phyloP scores from a whole-genome alignment of 2,888 invertebrate genomes.

The Drosophila bunnanda region DNA sequence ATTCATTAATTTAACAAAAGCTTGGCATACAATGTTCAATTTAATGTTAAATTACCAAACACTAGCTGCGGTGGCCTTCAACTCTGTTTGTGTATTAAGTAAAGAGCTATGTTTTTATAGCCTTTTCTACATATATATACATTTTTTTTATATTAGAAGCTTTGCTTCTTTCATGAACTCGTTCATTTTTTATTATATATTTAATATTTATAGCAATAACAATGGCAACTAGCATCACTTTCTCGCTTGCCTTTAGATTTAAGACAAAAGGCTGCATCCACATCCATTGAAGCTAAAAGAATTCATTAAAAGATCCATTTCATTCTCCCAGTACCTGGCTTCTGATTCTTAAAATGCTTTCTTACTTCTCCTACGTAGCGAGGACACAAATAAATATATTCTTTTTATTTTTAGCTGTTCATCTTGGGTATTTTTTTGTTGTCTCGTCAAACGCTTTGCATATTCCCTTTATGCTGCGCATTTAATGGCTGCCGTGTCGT shows the following conservation, averaged over 20 bases:
- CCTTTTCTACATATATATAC: too few relatives aligned
- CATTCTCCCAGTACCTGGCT: background rate
- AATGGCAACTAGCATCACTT: background rate
- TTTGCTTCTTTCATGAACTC: too few relatives aligned
- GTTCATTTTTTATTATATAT: too few relatives aligned
- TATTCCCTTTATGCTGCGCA: conserved; percentile 71
- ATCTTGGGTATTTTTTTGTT: conserved; percentile 23
- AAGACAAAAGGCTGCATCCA: too few relatives aligned
- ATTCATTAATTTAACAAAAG: too few relatives aligned
- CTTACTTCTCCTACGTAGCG: background rate
- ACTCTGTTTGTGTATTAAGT: too few relatives aligned
- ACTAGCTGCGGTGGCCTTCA: too few relatives aligned
- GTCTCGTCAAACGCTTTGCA: conserved; percentile 70
- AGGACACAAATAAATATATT: conserved; percentile 31
- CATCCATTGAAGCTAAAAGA: conserved; percentile 1
- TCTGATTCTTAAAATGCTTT: background rate
- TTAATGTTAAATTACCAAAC: too few relatives aligned
- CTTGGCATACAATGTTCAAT: too few relatives aligned
- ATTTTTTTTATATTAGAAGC: too few relatives aligned
- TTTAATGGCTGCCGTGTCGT: conserved; percentile 47
- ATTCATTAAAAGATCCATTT: conserved; percentile 14
- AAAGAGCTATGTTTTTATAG: too few relatives aligned
- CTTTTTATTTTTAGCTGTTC: conserved; percentile 32
- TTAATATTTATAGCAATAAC: too few relatives aligned
- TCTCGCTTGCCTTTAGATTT: background rate